Conservation (phyloP, 2,888 invertebrate species). For the Empis livida region DNA sequence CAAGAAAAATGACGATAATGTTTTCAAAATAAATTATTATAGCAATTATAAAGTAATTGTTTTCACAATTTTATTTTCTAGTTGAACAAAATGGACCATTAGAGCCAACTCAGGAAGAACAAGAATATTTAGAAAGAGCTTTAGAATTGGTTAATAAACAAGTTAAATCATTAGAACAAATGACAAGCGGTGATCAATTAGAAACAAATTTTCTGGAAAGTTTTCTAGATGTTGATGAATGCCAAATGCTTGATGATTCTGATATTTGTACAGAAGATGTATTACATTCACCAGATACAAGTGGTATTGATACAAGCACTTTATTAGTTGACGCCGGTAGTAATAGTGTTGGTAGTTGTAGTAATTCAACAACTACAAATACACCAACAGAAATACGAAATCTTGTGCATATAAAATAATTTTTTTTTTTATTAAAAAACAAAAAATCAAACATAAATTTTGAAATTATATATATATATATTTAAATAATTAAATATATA, state of each 20-base stretch:
- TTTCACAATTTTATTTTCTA: too few relatives aligned
- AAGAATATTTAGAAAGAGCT: slow-evolving; percentile 78
- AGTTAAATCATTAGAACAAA: slow-evolving; percentile 54
- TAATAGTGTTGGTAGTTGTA: slow-evolving; percentile 17
- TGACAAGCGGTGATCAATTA: slow-evolving; percentile 36
- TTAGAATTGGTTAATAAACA: slow-evolving; percentile 65
- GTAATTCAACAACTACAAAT: slow-evolving; percentile 1
- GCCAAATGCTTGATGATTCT: slow-evolving; percentile 27
- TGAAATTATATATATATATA: background rate
- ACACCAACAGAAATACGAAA: slow-evolving; percentile 28
- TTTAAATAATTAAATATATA: background rate
- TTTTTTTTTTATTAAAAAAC: background rate
- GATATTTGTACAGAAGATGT: slow-evolving; percentile 22
- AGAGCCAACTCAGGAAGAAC: slow-evolving; percentile 64
- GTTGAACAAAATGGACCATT: slow-evolving; percentile 59
- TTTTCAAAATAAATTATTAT: too few relatives aligned
- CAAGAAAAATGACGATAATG: too few relatives aligned
- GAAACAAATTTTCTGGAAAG: slow-evolving; percentile 28
- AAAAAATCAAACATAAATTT: background rate
- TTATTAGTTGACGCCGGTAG: slow-evolving; percentile 26
- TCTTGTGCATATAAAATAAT: slow-evolving; percentile 26
- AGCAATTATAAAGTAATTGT: too few relatives aligned
- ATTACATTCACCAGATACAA: slow-evolving; percentile 27
- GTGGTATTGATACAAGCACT: slow-evolving; percentile 27
- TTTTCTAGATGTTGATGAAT: slow-evolving; percentile 30